A percentile compares a stretch with the other conserved stretches of the same genome.
phyloP scores from a whole-genome alignment of 1,140 invertebrate genomes.

The Heliconius eleuchia region DNA sequence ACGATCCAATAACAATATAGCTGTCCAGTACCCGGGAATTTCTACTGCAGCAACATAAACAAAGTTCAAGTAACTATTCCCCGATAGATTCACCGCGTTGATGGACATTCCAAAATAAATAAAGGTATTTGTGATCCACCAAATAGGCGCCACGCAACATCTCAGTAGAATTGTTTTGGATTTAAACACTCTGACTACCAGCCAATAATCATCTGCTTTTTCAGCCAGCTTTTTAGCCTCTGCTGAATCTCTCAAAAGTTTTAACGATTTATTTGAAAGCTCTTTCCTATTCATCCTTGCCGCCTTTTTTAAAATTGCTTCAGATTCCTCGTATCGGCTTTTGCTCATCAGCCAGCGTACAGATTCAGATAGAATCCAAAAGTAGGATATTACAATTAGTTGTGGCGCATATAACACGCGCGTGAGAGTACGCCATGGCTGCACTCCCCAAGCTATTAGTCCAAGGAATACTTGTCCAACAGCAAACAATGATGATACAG shows the following conservation, averaged over 20 bases:
- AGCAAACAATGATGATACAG: constrained; percentile 87
- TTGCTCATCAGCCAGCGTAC: constrained; percentile 90
- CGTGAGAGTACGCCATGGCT: constrained; percentile 87
- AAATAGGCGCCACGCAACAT: constrained; percentile 85
- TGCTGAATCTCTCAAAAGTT: constrained; percentile 59
- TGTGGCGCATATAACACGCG: constrained; percentile 86
- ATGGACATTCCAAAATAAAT: constrained; percentile 92
- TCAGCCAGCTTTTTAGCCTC: constrained; percentile 56
- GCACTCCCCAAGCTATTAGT: constrained; percentile 86
- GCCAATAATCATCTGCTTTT: constrained; percentile 64
- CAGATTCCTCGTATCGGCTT: constrained; percentile 82
- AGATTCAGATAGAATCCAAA: constrained; percentile 85
- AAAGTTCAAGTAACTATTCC: constrained; percentile 86
- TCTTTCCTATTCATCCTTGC: constrained; percentile 85
- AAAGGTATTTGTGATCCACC: constrained; percentile 88
- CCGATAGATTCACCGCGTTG: constrained; percentile 89
- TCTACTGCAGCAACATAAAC: constrained; percentile 86
- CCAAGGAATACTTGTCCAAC: constrained; percentile 87
- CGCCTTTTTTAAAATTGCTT: constrained; percentile 82
- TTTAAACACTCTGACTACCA: constrained; percentile 81
- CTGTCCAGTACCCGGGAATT: constrained; percentile 86
- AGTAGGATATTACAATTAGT: constrained; percentile 84
- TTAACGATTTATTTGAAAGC: constrained; percentile 81
- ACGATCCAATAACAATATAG: constrained; percentile 58
- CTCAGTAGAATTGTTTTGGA: constrained; percentile 83